Evolutionary conservation across 1,140 invertebrate genomes (phyloP).

Genomic region (Contarinia nasturtii): DNA sequence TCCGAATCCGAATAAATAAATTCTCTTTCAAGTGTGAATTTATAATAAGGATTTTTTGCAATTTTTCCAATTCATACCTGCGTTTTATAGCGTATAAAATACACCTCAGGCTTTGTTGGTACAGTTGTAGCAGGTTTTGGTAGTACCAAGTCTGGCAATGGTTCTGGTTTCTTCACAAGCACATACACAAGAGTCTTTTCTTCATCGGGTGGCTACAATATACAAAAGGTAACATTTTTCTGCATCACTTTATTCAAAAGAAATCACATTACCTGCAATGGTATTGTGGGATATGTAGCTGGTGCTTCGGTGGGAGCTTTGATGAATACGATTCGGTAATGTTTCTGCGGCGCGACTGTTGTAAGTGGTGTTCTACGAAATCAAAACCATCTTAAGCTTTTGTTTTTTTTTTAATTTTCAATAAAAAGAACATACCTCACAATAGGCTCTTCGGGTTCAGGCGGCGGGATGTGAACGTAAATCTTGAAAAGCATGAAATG

Average conservation of each 20-base stretch:
- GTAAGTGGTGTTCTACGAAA: constrained; percentile 29
- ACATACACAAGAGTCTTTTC: constrained; percentile 79
- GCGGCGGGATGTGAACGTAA: too few relatives aligned
- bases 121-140: constrained; percentile 60
- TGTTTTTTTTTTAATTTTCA: too few relatives aligned
- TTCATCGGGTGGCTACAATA: constrained; percentile 60
- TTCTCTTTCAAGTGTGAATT: too few relatives aligned
- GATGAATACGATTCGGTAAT: constrained; percentile 80
- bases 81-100: constrained; percentile 74
- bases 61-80: constrained; percentile 32
- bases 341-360: constrained; percentile 58
- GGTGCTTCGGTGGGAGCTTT: constrained; percentile 65
- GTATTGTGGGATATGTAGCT: constrained; percentile 53
- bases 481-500: too few relatives aligned
- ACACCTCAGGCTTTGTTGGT: constrained; percentile 68
- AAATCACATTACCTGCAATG: too few relatives aligned
- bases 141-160: constrained; percentile 54
- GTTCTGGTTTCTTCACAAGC: constrained; percentile 73
- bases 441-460: too few relatives aligned
- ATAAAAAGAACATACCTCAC: too few relatives aligned
- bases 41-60: too few relatives aligned
- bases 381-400: too few relatives aligned
- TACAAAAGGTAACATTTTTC: too few relatives aligned
- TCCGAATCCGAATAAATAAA: too few relatives aligned
- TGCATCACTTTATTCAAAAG: too few relatives aligned